phyloP scores from a whole-genome alignment of 64 coral and sea anemone genomes.

The Montipora sp. region DNA sequence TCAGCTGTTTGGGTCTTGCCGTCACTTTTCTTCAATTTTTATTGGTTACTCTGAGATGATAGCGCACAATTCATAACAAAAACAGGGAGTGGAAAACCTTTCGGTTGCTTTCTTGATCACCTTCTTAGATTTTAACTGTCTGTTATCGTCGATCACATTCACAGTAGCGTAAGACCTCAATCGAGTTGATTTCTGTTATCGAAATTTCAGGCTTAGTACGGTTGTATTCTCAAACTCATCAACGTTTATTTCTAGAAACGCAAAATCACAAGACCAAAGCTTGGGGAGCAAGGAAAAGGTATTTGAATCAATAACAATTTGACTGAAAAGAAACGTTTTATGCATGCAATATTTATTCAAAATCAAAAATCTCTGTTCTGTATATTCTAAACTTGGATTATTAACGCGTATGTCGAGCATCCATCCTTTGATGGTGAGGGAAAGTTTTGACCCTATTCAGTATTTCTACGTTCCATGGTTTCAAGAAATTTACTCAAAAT shows the following conservation, averaged over 20 bases:
- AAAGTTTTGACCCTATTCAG: not conserved
- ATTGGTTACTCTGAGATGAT: conserved; percentile 21
- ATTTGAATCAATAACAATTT: not conserved
- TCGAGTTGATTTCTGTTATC: no score
- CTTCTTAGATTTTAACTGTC: not conserved
- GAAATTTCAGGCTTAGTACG: not conserved
- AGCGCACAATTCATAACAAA: conserved; percentile 1
- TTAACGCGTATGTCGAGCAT: not conserved
- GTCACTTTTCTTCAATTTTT: not conserved
- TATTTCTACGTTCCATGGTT: not conserved
- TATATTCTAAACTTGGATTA: not conserved
- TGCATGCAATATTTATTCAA: not conserved
- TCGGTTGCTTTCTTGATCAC: not conserved
- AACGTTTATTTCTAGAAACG: not conserved
- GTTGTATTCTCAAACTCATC: not conserved
- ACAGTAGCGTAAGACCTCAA: no score
- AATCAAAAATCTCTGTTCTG: not conserved
- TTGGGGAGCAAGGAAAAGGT: not conserved
- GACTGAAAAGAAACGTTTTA: no score
- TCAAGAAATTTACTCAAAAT: no score
- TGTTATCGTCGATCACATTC: not conserved
- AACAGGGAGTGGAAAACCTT: not conserved
- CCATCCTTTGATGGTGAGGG: not conserved
- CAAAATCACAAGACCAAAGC: not conserved
- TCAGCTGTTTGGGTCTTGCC: conserved; percentile 3